Conservation (phyloP, 1,140 invertebrate species). For the Drosophila lacertosa region DNA sequence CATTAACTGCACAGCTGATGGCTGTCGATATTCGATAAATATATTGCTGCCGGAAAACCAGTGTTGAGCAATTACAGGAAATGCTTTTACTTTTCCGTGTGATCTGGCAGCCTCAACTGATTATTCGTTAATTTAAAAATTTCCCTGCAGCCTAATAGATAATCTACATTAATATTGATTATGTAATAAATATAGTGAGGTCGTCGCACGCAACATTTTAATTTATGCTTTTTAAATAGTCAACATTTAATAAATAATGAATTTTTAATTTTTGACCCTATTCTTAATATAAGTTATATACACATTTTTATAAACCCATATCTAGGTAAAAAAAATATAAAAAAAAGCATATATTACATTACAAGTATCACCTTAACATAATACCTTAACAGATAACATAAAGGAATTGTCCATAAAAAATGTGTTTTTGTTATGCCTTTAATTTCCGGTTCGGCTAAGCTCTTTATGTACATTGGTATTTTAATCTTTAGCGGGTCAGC, state of each 20-base stretch:
- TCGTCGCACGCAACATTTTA: too few relatives aligned
- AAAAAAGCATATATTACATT: too few relatives aligned
- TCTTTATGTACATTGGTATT: not conserved
- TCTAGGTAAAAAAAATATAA: too few relatives aligned
- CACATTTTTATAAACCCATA: too few relatives aligned
- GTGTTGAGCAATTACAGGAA: constrained; percentile 6
- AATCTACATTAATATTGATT: not conserved
- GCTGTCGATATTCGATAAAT: constrained; percentile 1
- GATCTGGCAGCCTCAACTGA: constrained; percentile 4
- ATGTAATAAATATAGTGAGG: not conserved
- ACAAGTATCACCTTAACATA: too few relatives aligned
- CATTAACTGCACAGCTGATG: constrained; percentile 31
- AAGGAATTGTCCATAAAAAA: too few relatives aligned
- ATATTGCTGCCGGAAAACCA: not conserved
- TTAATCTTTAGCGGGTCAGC: not conserved
- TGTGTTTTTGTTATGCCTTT: too few relatives aligned
- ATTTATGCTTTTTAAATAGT: too few relatives aligned
- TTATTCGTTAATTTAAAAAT: constrained; percentile 3
- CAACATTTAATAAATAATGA: too few relatives aligned
- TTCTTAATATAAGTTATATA: too few relatives aligned
- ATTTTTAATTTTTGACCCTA: too few relatives aligned
- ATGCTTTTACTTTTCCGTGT: not conserved
- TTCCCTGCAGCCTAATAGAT: not conserved
- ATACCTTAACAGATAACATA: too few relatives aligned
- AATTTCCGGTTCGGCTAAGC: not conserved